Evolutionary conservation across 1,140 invertebrate species (phyloP).

Genomic region (Agrilus planipennis): DNA sequence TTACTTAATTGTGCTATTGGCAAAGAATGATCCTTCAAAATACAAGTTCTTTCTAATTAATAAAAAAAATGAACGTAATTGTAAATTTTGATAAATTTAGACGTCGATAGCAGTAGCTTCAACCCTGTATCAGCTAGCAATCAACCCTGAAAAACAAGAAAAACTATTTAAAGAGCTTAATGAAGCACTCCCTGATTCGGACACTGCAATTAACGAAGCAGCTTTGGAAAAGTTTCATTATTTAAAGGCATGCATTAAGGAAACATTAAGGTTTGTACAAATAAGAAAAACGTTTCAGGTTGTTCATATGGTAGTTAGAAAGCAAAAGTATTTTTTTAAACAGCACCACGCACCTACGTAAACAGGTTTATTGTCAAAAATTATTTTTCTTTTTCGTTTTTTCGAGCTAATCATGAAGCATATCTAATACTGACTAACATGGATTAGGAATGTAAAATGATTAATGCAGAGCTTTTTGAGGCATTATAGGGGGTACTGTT

Average conservation of each 20-base stretch:
- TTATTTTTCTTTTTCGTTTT: conserved; percentile 7
- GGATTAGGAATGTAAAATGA: no score
- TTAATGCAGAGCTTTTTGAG: no score
- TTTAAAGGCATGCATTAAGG: conserved; percentile 79
- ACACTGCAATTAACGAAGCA: conserved; percentile 45
- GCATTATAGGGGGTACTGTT: no score
- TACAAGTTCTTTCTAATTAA: no score
- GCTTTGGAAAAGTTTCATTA: conserved; percentile 62
- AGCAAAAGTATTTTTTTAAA: background rate
- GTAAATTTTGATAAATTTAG: conserved; percentile 33
- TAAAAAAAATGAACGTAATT: no score
- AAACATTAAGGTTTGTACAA: conserved; percentile 83
- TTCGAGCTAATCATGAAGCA: background rate
- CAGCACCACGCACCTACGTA: background rate
- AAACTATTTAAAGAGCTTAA: conserved; percentile 58
- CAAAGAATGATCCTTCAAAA: no score
- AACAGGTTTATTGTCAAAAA: background rate
- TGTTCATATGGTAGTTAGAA: no score
- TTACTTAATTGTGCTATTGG: no score
- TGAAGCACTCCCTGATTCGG: conserved; percentile 41
- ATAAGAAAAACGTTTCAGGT: conserved; percentile 14
- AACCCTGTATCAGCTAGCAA: conserved; percentile 66
- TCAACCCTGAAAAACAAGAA: conserved; percentile 61
- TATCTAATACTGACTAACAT: no score
- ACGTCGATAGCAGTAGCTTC: conserved; percentile 69